Evolutionary conservation across 2,888 invertebrate genomes (phyloP).

Genomic region (Drosophila maculinotata): DNA sequence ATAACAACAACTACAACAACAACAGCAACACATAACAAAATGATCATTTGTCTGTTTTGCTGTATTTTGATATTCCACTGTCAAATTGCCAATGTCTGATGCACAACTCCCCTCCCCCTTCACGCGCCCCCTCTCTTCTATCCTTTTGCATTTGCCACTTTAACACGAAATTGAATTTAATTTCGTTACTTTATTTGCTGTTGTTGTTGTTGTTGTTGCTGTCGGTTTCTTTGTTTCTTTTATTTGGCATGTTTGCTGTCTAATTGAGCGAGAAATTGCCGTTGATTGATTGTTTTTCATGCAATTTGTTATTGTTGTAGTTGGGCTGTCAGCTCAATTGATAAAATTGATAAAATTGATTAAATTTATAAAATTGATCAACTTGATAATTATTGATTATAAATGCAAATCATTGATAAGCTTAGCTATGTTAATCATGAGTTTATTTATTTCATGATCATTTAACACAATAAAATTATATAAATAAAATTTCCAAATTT

Average conservation of each 20-base stretch:
- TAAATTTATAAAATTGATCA: no score
- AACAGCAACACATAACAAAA: constrained; percentile 23
- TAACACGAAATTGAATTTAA: constrained; percentile 79
- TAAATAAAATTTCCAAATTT: no score
- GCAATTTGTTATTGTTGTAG: constrained; percentile 61
- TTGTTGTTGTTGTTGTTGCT: constrained; percentile 16
- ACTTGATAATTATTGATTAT: constrained; percentile 21
- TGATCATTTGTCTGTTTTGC: constrained; percentile 66
- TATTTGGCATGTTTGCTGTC: constrained; percentile 78
- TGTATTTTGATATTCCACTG: constrained; percentile 68
- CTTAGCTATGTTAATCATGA: no score
- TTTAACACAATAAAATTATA: background rate
- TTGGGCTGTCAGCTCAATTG: constrained; percentile 30
- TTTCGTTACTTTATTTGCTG: constrained; percentile 54
- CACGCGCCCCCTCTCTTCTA: background rate
- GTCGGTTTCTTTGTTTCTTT: constrained; percentile 45
- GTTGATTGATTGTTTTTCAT: constrained; percentile 84
- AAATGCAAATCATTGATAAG: background rate
- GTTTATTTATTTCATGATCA: no score
- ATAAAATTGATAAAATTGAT: no score
- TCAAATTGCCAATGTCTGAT: constrained; percentile 71
- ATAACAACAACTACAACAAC: no score
- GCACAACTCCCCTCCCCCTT: constrained; percentile 1
- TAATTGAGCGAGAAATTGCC: constrained; percentile 84
- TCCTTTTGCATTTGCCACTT: constrained; percentile 63